Conservation (phyloP, 2,888 invertebrate genomes). For the Brachyopa scutellaris region DNA sequence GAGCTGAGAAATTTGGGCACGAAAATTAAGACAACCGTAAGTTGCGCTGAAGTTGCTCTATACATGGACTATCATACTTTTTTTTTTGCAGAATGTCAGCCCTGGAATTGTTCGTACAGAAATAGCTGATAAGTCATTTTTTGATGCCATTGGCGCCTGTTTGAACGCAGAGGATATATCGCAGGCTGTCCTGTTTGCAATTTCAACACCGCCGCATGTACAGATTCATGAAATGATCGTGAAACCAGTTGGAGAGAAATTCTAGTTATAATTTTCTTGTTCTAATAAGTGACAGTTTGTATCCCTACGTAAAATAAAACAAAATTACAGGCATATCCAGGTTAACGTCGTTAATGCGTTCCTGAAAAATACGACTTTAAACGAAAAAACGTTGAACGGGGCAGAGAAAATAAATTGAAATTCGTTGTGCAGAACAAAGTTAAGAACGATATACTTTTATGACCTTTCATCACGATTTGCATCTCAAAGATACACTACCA, state of each 20-base stretch:
- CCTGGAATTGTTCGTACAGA: slow-evolving; percentile 48
- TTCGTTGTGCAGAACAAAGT: too few relatives aligned
- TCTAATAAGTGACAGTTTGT: too few relatives aligned
- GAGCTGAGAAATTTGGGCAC: slow-evolving; percentile 77
- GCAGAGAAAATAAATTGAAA: too few relatives aligned
- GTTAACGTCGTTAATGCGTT: too few relatives aligned
- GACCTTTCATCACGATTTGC: too few relatives aligned
- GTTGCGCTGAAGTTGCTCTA: slow-evolving; percentile 45
- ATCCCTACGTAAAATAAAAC: too few relatives aligned
- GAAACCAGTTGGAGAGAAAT: slow-evolving; percentile 15
- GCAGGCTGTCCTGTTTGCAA: slow-evolving; percentile 37
- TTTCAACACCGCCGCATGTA: slow-evolving; percentile 53
- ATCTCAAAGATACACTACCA: too few relatives aligned
- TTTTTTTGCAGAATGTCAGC: slow-evolving; percentile 38
- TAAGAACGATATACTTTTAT: too few relatives aligned
- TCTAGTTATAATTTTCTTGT: neutral
- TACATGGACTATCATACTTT: neutral
- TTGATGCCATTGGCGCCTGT: slow-evolving; percentile 71
- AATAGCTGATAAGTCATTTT: slow-evolving; percentile 68
- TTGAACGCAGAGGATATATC: slow-evolving; percentile 46
- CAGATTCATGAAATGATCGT: slow-evolving; percentile 50
- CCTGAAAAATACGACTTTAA: too few relatives aligned
- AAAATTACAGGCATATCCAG: too few relatives aligned
- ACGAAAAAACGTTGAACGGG: too few relatives aligned
- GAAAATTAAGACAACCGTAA: slow-evolving; percentile 80